Percentiles rank a stretch among this genome's conserved stretches.
Conservation (phyloP, 2,113 vertebrate species). For the Cyprinodon brontotheroides region DNA sequence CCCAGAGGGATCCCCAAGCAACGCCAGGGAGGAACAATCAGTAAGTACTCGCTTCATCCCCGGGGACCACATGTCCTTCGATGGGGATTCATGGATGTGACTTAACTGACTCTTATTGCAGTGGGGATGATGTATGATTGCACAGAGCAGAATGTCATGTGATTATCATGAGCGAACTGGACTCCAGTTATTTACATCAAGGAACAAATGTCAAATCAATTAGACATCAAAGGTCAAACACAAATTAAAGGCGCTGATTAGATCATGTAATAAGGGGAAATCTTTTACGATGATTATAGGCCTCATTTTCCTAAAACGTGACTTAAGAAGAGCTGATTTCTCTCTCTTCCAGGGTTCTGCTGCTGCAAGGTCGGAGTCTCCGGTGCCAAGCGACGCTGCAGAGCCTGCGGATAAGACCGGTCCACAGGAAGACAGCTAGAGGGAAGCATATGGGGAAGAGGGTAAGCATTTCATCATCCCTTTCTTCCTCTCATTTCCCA, state of each 20-base stretch:
- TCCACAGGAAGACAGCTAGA: conserved; percentile 73
- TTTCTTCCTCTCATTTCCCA: background rate
- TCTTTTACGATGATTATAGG: conserved; percentile 21
- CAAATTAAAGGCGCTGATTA: conserved; percentile 53
- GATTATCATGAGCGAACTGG: conserved; percentile 7
- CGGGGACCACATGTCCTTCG: conserved; percentile 22
- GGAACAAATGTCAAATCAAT: conserved; percentile 59
- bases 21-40: conserved; percentile 58
- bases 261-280: conserved; percentile 43
- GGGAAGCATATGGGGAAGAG: conserved; percentile 29
- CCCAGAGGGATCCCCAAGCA: conserved; percentile 44
- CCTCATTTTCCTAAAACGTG: conserved; percentile 19
- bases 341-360: conserved; percentile 40
- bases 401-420: conserved; percentile 54
- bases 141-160: conserved; percentile 22
- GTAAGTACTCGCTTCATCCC: conserved; percentile 33
- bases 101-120: background rate
- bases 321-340: background rate
- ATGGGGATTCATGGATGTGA: conserved; percentile 21
- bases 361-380: conserved; percentile 46
- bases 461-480: conserved; percentile 35
- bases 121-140: conserved; percentile 35
- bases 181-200: conserved; percentile 20
- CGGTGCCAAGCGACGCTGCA: conserved; percentile 22
- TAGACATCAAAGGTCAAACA: conserved; percentile 53